Evolutionary conservation across 2,888 invertebrate species (phyloP), one percentile per base, ranked within the genome.

Genomic region (Drosophila neonasuta): DNA sequence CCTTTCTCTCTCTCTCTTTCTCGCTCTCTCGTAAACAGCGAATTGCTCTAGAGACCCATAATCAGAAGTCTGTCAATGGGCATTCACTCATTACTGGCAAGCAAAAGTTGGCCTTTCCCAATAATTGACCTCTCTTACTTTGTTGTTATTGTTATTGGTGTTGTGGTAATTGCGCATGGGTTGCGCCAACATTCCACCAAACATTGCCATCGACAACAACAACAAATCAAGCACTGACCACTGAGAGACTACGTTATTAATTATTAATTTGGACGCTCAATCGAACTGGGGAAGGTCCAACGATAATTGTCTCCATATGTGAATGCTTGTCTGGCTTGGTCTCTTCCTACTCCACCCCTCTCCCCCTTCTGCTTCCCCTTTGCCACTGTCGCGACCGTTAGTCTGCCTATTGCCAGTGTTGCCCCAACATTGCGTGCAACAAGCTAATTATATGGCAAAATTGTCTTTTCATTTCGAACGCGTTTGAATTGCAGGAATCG

Each of bases 381-480:
- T 6, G 6, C 24, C 24, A 24, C 24, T 6, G 4, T 24, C 24
- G 24, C 24, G 24, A 10, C 8, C 24, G 15, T 8, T 44, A 15
- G 17, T 20, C 20, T 34, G 44, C 15, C 24, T 17, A 9, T 24
- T 7, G 29, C 6, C 45, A 41, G 41, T 39, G 48, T 52, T 44
- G 50, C 44, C 70, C 39, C 64, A 50, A 57, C 55, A 64, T 88
- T 87, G 88, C 88, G 89, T 88, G 88, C 80, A 65, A 58, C 54
- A 61, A 68, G 72, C 73, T 87, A 88, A 89, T 89, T 88, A 88
- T 66, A 78, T 71, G 66, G 68, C 82, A 79, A 87, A 85, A 79
- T 73, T 85, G 88, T 84, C 77, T 81, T 81, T 81, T 79, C 68
- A 80, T 84, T 80, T 70, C 34, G 39, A 65, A 44, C 69, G 63